phyloP scores from a whole-genome alignment of 2,797 vertebrate species.

The Sebastes diploproa region DNA sequence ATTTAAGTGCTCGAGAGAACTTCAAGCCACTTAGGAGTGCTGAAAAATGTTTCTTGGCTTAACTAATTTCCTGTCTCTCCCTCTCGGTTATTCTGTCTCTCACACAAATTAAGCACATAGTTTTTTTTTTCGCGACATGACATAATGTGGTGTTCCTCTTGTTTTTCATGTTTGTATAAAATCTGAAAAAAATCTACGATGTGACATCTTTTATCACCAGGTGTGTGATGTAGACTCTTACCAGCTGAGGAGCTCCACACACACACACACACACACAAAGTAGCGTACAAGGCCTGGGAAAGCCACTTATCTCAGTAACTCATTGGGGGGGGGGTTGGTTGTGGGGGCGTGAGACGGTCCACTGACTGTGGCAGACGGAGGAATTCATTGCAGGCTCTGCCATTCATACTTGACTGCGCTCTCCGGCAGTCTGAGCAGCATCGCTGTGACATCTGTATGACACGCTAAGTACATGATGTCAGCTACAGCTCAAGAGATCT shows the following conservation, averaged over 20 bases:
- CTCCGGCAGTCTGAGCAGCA: slow-evolving; percentile 47
- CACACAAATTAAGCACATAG: slow-evolving; percentile 9
- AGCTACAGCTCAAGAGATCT: slow-evolving; percentile 59
- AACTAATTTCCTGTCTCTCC: slow-evolving; percentile 1
- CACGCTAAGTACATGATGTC: slow-evolving; percentile 74
- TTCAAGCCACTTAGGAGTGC: slow-evolving; percentile 10
- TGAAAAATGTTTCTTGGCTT: slow-evolving; percentile 18
- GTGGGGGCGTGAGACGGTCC: slow-evolving; percentile 43
- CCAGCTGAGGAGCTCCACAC: neutral
- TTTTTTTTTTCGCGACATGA: neutral
- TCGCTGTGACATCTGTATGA: slow-evolving; percentile 74
- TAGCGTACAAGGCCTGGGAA: slow-evolving; percentile 22
- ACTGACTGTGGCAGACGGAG: slow-evolving; percentile 58
- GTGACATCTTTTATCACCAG: slow-evolving; percentile 27
- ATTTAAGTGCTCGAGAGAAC: slow-evolving; percentile 23
- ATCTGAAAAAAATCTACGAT: neutral
- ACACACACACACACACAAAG: neutral
- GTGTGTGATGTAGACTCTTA: neutral
- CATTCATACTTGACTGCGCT: slow-evolving; percentile 67
- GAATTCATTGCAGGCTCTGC: slow-evolving; percentile 62
- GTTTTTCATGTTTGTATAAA: slow-evolving; percentile 3
- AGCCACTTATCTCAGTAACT: slow-evolving; percentile 66
- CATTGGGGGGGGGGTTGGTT: neutral
- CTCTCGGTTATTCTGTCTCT: neutral
- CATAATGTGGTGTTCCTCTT: neutral